Evolutionary conservation across 2,888 invertebrate genomes (phyloP), one percentile per base, ranked within the genome.

Genomic region (Autographa gamma): DNA sequence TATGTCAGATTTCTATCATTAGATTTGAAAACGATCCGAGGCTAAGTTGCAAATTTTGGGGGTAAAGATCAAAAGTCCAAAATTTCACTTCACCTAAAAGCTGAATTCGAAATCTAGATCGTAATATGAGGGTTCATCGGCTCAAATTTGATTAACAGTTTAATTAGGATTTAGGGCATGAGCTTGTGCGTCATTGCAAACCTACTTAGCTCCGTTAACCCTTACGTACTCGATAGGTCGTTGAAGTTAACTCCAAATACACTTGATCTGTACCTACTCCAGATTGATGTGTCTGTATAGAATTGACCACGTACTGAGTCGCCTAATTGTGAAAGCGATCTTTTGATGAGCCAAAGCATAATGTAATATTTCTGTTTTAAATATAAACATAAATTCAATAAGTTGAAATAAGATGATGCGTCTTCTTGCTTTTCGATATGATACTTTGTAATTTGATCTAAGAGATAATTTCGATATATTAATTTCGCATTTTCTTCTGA

Each of bases 141-240:
- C 19, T 11, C 3, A 56, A 19, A 56, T 56, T 56, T 25, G 54
- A 56, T 56, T 56, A 56, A 19, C 54, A 56, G 54, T 56, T 54
- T 54, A 19, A 56, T 56, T 25, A 19, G 13, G 25, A 25, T 25
- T 19, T 56, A 4, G 54, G 25, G 25, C 54, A 13, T 56, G 13
- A 56, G 25, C 25, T 25, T 25, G 25, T 56, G 13, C 25, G 25
- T 56, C 54, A 56, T 56, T 11, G 54, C 18, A 11, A 56, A 56
- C 19, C 54, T 11, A 56, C 25, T 56, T 56, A 25, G 25, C 54
- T 56, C 54, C 13, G 54, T 56, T 56, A 56, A 25, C 54, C 54
- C 54, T 25, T 11, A 56, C 25, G 54, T 19, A 56, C 54, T 25
- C 19, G 18, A 56, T 25, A 25, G 54, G 1, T 56, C 48, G 13